phyloP scores from a whole-genome alignment of 2,113 vertebrate species.

The Ia io region DNA sequence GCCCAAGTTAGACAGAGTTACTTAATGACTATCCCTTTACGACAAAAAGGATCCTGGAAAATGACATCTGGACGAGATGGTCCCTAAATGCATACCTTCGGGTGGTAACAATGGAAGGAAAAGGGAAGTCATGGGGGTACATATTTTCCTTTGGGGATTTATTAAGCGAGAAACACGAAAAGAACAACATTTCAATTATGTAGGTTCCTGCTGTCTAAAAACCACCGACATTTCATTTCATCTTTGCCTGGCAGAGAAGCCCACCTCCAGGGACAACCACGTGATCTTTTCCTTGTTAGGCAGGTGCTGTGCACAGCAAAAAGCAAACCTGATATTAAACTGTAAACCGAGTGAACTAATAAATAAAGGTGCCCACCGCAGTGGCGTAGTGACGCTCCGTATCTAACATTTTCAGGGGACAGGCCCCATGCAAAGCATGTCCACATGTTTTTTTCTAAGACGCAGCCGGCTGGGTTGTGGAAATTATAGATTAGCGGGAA shows the following conservation, averaged over 20 bases:
- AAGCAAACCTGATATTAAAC: not conserved
- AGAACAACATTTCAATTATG: not conserved
- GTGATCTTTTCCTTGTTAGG: not conserved
- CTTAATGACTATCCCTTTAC: not conserved
- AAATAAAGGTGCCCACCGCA: not conserved
- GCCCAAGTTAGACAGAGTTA: not conserved
- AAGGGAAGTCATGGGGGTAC: not conserved
- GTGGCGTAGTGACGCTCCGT: not conserved
- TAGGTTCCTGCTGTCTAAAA: conserved; percentile 15
- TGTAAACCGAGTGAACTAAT: not conserved
- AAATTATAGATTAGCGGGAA: conserved; percentile 75
- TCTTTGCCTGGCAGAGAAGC: not conserved
- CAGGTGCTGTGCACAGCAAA: not conserved
- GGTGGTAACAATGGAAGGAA: not conserved
- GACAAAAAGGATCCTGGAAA: not conserved
- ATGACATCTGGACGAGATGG: not conserved
- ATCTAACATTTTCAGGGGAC: conserved; percentile 1
- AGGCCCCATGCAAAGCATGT: not conserved
- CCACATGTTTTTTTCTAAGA: not conserved
- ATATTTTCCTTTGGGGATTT: conserved; percentile 10
- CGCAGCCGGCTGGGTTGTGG: conserved; percentile 60
- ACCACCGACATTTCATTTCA: not conserved
- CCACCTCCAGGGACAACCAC: not conserved
- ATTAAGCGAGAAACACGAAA: not conserved
- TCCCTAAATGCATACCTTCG: not conserved